phyloP scores from a whole-genome alignment of 2,113 vertebrate genomes.

The Psephotus haematonotus region DNA sequence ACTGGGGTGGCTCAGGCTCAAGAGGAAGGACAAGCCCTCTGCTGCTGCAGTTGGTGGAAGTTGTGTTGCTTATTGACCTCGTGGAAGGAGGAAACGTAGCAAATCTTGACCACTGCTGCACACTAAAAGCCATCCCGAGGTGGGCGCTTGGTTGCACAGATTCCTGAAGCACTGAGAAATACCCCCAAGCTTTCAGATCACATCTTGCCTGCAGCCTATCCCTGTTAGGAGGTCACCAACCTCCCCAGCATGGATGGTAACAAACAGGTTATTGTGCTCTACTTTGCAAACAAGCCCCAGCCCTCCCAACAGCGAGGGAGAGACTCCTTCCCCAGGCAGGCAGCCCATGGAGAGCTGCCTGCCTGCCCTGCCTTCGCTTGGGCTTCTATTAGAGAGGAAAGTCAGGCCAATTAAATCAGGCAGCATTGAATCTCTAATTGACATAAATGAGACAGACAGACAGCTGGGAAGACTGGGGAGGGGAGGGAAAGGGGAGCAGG shows the following conservation, averaged over 20 bases:
- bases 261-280: constrained; percentile 58
- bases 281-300: background rate
- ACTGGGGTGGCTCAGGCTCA: background rate
- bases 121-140: rapidly evolving
- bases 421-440: constrained; percentile 76
- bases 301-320: background rate
- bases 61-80: background rate
- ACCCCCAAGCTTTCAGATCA: background rate
- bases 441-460: constrained; percentile 79
- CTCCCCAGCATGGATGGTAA: background rate
- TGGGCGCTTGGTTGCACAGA: background rate
- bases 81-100: background rate
- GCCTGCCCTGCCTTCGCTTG: background rate
- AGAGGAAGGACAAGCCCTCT: background rate
- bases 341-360: background rate
- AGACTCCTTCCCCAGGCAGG: constrained; percentile 6
- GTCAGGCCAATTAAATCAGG: constrained; percentile 75
- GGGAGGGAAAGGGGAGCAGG: constrained; percentile 62
- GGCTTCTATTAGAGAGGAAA: constrained; percentile 59
- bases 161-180: background rate
- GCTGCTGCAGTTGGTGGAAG: background rate
- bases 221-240: background rate
- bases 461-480: constrained; percentile 65
- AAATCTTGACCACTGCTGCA: background rate
- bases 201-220: background rate